Conservation (phyloP, 2,797 vertebrate species). For the Falco novaeseelandiae region DNA sequence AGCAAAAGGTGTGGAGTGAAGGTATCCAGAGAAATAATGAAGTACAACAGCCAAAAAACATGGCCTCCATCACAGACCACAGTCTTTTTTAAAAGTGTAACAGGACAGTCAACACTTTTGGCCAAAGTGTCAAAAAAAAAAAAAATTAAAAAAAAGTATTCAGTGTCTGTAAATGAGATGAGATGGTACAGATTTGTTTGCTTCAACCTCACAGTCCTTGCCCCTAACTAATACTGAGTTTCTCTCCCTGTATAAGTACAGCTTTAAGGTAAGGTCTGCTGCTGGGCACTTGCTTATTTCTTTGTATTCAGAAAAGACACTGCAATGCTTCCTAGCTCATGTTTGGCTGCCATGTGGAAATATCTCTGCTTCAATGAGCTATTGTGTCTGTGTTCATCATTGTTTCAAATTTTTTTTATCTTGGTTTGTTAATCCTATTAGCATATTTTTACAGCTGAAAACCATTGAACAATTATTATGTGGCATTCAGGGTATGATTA, state of each 20-base stretch:
- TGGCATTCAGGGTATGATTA: not conserved
- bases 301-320: not conserved
- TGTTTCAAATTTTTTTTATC: not conserved
- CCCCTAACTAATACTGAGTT: not conserved
- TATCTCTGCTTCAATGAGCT: not conserved
- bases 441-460: conserved; percentile 45
- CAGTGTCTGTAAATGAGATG: not conserved
- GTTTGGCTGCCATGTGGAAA: not conserved
- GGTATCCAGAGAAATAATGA: not conserved
- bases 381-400: not conserved
- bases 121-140: not conserved
- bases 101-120: not conserved
- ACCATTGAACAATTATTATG: not conserved
- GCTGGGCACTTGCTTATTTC: not conserved
- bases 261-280: not conserved
- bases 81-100: not conserved
- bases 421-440: conserved; percentile 17
- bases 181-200: not conserved
- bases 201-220: not conserved
- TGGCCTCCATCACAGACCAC: not conserved
- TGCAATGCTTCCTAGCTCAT: not conserved
- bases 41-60: not conserved
- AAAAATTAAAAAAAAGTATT: too few species aligned
- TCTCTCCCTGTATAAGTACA: not conserved
- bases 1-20: not conserved